Conservation (phyloP, 2,888 invertebrate species). For the Physocephala rufipes region DNA sequence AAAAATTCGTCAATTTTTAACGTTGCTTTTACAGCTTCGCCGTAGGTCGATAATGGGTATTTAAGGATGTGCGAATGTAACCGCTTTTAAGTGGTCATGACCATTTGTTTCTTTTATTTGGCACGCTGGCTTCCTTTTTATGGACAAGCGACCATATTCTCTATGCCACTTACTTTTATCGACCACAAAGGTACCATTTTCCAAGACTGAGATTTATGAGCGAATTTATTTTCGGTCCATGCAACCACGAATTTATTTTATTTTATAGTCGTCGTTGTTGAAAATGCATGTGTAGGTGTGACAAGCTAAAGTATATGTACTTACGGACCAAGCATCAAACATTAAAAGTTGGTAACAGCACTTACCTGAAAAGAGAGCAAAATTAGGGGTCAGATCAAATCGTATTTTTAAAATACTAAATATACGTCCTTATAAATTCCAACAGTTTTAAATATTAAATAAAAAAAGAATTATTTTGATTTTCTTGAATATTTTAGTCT, state of each 20-base stretch:
- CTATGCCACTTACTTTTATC: constrained; percentile 15
- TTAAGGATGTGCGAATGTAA: not conserved
- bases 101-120: not conserved
- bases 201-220: not conserved
- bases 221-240: not conserved
- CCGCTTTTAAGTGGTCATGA: not conserved
- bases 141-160: constrained; percentile 4
- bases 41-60: not conserved
- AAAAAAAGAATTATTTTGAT: too few relatives aligned
- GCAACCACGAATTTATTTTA: not conserved
- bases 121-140: constrained; percentile 9
- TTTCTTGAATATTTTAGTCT: too few relatives aligned
- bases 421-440: too few relatives aligned
- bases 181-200: constrained; percentile 18
- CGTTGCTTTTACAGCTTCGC: constrained; percentile 17
- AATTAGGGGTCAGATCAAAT: not conserved
- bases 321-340: not conserved
- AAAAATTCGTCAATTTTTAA: constrained; percentile 11
- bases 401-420: too few relatives aligned
- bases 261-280: constrained; percentile 3
- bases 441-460: too few relatives aligned
- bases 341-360: not conserved
- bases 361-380: constrained; percentile 27
- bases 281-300: not conserved
- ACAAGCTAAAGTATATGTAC: not conserved